phyloP scores from a whole-genome alignment of 2,113 vertebrate species.

The Ctenomys sociabilis region DNA sequence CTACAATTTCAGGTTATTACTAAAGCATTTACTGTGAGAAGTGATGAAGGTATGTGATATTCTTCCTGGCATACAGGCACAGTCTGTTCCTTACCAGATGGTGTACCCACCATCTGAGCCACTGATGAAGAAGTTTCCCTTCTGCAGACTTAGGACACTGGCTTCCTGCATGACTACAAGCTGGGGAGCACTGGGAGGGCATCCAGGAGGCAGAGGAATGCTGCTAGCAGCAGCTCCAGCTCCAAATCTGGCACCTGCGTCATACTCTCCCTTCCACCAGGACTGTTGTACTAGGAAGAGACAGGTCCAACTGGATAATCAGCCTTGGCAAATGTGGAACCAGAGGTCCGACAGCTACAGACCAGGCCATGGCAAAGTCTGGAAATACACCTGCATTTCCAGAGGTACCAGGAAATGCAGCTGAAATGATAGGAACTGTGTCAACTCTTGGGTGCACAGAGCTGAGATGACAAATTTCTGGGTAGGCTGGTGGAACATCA shows the following conservation, averaged over 20 bases:
- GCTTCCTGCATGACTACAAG: conserved; percentile 96
- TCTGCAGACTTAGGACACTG: conserved; percentile 95
- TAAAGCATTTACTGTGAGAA: conserved; percentile 89
- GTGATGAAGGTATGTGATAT: conserved; percentile 88
- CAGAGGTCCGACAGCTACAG: conserved; percentile 90
- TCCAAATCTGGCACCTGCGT: conserved; percentile 94
- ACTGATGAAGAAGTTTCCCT: conserved; percentile 96
- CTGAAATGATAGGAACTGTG: conserved; percentile 92
- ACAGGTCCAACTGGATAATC: conserved; percentile 94
- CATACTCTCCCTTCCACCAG: conserved; percentile 92
- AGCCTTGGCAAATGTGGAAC: conserved; percentile 93
- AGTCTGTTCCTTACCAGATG: conserved; percentile 93
- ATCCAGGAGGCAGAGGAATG: conserved; percentile 95
- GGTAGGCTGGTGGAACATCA: conserved; percentile 94
- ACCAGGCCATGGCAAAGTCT: conserved; percentile 93
- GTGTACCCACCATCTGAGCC: conserved; percentile 95
- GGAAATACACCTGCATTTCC: conserved; percentile 85
- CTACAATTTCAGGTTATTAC: conserved; percentile 86
- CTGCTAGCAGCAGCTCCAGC: conserved; percentile 86
- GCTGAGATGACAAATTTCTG: conserved; percentile 91
- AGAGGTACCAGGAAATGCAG: conserved; percentile 92
- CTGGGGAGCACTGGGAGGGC: conserved; percentile 95
- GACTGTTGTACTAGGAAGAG: conserved; percentile 91
- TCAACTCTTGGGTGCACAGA: conserved; percentile 93
- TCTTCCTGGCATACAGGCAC: conserved; percentile 84